Conservation (phyloP, 2,113 vertebrate genomes). For the Hemibagrus wyckioides region DNA sequence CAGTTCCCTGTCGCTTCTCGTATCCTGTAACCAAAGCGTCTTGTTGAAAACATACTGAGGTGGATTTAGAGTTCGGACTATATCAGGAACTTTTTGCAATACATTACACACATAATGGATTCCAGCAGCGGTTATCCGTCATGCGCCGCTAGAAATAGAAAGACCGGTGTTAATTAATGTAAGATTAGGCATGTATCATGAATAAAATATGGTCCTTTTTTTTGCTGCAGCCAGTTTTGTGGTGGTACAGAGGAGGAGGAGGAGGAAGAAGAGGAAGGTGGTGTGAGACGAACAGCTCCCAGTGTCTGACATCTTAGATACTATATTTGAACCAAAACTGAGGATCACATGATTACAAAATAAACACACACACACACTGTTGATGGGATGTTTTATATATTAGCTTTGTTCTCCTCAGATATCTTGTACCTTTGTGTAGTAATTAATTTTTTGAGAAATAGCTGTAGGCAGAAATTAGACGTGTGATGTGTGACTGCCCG, state of each 20-base stretch:
- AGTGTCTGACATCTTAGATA: not conserved
- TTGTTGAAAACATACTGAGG: not conserved
- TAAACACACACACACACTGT: not conserved
- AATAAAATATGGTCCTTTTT: constrained; percentile 30
- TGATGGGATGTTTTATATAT: not conserved
- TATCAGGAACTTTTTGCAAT: constrained; percentile 10
- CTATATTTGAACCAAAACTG: not conserved
- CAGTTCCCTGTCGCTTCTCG: not conserved
- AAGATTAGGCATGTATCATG: constrained; percentile 14
- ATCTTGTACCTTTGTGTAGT: not conserved
- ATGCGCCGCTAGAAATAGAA: constrained; percentile 20
- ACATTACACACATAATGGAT: constrained; percentile 19
- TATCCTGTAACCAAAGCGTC: not conserved
- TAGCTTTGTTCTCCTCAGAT: not conserved
- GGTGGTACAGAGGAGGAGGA: not conserved
- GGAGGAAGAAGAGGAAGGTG: not conserved
- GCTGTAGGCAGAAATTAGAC: not conserved
- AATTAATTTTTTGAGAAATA: not conserved
- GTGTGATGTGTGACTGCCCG: not conserved
- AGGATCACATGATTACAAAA: not conserved
- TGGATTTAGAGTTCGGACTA: not conserved
- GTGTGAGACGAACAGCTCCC: not conserved
- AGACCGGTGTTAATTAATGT: constrained; percentile 7
- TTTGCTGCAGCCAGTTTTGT: not conserved
- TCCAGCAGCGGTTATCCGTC: not conserved